Conservation (phyloP, 1,140 invertebrate species). For the Anastrepha obliqua region DNA sequence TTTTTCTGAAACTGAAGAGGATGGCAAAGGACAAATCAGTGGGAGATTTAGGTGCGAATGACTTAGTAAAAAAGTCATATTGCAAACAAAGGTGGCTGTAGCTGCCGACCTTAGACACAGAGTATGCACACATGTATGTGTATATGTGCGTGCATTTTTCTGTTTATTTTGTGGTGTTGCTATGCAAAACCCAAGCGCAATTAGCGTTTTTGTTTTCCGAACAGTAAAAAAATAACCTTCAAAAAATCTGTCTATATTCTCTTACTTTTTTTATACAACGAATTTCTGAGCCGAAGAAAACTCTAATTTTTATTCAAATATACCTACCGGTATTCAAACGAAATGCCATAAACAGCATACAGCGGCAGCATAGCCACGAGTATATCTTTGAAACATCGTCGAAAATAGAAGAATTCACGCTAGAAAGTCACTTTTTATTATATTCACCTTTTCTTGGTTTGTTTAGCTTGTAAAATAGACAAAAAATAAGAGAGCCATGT, state of each 20-base stretch:
- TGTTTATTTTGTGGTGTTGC: background rate
- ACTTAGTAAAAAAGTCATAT: too few species aligned
- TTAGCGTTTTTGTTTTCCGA: background rate
- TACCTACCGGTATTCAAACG: background rate
- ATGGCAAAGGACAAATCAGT: too few species aligned
- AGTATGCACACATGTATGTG: background rate
- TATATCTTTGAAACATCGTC: conserved; percentile 8
- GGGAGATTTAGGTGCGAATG: too few species aligned
- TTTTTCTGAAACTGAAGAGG: too few species aligned
- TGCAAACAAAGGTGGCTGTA: too few species aligned
- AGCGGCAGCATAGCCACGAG: background rate
- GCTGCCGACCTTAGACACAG: too few species aligned
- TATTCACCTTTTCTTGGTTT: conserved; percentile 45
- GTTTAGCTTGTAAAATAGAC: conserved; percentile 32
- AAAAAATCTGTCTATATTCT: background rate
- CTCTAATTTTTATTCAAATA: conserved; percentile 32
- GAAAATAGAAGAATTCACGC: conserved; percentile 1
- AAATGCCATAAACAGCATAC: conserved; percentile 15
- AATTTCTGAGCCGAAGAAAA: background rate
- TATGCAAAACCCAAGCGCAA: conserved; percentile 3
- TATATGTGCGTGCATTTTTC: background rate
- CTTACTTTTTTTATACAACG: background rate
- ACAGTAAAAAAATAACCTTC: conserved; percentile 10
- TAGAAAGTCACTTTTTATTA: conserved; percentile 53
- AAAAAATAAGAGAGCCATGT: conserved; percentile 5